phyloP scores from a whole-genome alignment of 2,888 invertebrate species.

The Trichopria drosophilae region DNA sequence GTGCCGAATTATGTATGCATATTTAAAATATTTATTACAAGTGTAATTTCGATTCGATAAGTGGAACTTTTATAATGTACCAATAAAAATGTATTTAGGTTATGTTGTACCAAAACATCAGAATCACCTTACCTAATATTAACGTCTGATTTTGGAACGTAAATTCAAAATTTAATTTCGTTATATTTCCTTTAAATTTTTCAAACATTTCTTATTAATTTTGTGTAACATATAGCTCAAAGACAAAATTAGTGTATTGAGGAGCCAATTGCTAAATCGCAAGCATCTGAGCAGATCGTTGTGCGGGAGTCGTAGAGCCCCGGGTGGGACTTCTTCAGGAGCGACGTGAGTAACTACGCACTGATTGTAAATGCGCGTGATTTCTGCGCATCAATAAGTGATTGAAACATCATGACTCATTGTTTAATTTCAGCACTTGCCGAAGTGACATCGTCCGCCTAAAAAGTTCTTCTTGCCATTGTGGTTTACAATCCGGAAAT shows the following conservation, averaged over 20 bases:
- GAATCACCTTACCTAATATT: too few relatives aligned
- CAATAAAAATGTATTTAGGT: too few relatives aligned
- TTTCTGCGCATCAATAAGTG: background rate
- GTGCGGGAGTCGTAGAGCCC: constrained; percentile 42
- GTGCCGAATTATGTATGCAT: too few relatives aligned
- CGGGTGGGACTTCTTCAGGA: constrained; percentile 45
- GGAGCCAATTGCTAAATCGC: constrained; percentile 51
- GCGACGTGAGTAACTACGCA: constrained; percentile 43
- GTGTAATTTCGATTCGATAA: too few relatives aligned
- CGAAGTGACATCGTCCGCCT: constrained; percentile 50
- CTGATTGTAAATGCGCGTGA: background rate
- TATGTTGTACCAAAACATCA: too few relatives aligned
- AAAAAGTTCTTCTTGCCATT: constrained; percentile 43
- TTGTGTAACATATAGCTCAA: constrained; percentile 44
- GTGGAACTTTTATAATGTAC: too few relatives aligned
- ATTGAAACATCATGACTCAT: too few relatives aligned
- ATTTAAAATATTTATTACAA: too few relatives aligned
- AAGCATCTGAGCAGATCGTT: constrained; percentile 46
- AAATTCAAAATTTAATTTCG: constrained; percentile 6
- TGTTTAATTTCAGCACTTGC: constrained; percentile 46
- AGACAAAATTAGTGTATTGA: constrained; percentile 48
- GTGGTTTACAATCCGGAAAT: constrained; percentile 33
- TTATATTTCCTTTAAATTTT: constrained; percentile 4
- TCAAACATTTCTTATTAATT: background rate
- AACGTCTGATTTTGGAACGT: background rate